Evolutionary conservation across 2,113 vertebrate species (phyloP).

Genomic region (Oriolus oriolus): DNA sequence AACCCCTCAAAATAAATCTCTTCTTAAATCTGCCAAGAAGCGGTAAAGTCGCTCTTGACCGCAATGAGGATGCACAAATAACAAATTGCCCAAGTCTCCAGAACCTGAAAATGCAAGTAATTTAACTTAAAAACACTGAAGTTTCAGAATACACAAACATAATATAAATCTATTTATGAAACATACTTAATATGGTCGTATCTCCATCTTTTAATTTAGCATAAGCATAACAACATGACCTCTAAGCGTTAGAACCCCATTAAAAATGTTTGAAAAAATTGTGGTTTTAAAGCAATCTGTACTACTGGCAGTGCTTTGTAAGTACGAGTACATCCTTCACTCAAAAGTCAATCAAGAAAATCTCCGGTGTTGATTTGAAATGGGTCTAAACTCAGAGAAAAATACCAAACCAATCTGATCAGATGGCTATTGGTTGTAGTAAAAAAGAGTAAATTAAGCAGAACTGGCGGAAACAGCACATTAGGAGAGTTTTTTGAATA

Average conservation of each 20-base stretch:
- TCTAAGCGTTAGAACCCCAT: not conserved
- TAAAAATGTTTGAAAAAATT: not conserved
- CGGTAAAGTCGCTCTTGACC: not conserved
- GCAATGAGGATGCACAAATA: not conserved
- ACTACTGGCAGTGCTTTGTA: not conserved
- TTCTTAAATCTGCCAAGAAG: not conserved
- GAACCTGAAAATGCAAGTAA: not conserved
- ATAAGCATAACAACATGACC: not conserved
- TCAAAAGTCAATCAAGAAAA: not conserved
- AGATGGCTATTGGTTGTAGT: not conserved
- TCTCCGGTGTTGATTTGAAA: not conserved
- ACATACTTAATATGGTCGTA: not conserved
- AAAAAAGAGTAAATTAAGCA: not conserved
- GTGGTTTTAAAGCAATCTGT: not conserved
- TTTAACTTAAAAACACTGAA: rapidly evolving
- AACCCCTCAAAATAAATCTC: not conserved
- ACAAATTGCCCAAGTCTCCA: not conserved
- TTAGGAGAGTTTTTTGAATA: not conserved
- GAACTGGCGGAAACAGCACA: not conserved
- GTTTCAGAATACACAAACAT: not conserved
- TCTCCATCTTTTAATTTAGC: not conserved
- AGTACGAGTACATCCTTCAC: rapidly evolving
- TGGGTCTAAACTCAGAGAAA: not conserved
- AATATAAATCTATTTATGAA: not conserved
- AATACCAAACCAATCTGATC: not conserved